Conservation (phyloP, 2,888 invertebrate species). For the Drosophila buzzatii region DNA sequence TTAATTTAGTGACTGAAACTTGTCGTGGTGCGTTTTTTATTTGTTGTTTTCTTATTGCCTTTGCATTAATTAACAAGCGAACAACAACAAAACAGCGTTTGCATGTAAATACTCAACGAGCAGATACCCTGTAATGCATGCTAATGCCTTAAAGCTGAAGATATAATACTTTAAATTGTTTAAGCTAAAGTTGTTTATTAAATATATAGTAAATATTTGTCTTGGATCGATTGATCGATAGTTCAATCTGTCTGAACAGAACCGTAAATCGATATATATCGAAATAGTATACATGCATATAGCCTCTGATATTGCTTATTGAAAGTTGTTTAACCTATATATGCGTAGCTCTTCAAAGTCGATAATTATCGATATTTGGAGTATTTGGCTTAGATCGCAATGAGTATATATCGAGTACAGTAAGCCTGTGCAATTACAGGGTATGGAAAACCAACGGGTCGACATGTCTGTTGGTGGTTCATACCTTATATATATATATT, state of each 20-base stretch:
- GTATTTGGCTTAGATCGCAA: neutral
- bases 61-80: conserved; percentile 71
- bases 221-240: neutral
- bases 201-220: neutral
- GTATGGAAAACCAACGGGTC: conserved; percentile 3
- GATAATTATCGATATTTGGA: neutral
- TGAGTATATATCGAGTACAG: neutral
- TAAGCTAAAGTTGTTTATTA: neutral
- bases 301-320: no score
- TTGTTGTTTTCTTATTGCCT: conserved; percentile 44
- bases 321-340: no score
- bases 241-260: neutral
- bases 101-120: neutral
- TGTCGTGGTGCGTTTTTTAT: conserved; percentile 63
- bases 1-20: conserved; percentile 71
- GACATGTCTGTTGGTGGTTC: conserved; percentile 36
- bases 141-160: no score
- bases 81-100: conserved; percentile 28
- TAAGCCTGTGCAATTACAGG: neutral
- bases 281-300: neutral
- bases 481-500: conserved; percentile 5
- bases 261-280: neutral
- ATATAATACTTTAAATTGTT: neutral
- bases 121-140: conserved; percentile 1
- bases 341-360: neutral